Evolutionary conservation across 2,888 invertebrate species (phyloP), one percentile per base, ranked within the genome.

Genomic region (Mythimna lalbum): DNA sequence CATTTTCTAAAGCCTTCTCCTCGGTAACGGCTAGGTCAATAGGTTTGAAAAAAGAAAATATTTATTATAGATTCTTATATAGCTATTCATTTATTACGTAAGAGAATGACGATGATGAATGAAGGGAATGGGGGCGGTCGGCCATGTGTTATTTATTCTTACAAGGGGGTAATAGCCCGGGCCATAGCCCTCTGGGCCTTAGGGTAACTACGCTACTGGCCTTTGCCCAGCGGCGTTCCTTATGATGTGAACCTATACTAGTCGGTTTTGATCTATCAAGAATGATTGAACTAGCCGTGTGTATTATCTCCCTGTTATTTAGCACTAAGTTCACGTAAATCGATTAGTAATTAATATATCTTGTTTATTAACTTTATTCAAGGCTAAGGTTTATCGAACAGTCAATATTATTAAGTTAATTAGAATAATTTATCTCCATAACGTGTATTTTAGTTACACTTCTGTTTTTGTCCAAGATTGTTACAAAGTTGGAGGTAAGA

Each of bases 331-430:
- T 53, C 9, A 21, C 31, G 19, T 21, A 39, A 19, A 43, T 63
- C 31, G 21, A 21, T 64, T 23, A 63, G 6, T 59, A 63, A n/a
- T 39, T 69, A 10, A 7, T 39, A 53, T 33, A 17, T 47, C 47
- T 36, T 71, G 72, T 71, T 70, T 72, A 71, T 62, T 55, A 53
- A 73, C 27, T 27, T 4, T 1, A 53, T 6, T 61, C 61, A 47
- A 71, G 73, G 70, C 27, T 61, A 69, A 49, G 14, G 19, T n/a
- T 47, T 69, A 69, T 69, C 43, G 5, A n/a, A 43, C 36, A n/a
- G 19, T 52, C 19, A 67, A 63, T 33, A 60, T 64, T 21, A 47
- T 39, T 63, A 27, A 57, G 14, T n/a, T 53, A 53, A 53, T 53
- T 36, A 27, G n/a, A 56, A 27, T 56, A 12, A 55, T 39, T 39